Conservation (phyloP, 1,140 invertebrate genomes). For the Sinella curviseta region DNA sequence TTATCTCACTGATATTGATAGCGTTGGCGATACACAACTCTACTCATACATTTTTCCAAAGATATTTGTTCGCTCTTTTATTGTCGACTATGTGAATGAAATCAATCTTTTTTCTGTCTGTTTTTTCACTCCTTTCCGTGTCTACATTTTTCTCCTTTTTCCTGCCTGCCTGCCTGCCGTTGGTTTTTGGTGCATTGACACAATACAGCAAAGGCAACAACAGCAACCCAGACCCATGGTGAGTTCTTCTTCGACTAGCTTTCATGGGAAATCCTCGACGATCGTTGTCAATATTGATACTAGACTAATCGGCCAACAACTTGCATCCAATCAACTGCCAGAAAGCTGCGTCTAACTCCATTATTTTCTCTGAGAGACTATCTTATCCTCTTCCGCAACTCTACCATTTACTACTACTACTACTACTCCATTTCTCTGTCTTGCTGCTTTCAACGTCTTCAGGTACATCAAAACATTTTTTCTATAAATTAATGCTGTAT, state of each 20-base stretch:
- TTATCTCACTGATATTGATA: too few species aligned
- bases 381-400: neutral
- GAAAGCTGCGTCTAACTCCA: slow-evolving; percentile 45
- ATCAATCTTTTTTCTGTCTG: neutral
- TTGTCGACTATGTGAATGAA: too few species aligned
- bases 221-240: slow-evolving; percentile 30
- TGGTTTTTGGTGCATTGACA: neutral
- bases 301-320: slow-evolving; percentile 49
- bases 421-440: neutral
- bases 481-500: neutral
- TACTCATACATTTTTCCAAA: too few species aligned
- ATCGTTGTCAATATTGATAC: slow-evolving; percentile 50
- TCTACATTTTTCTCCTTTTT: neutral
- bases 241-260: slow-evolving; percentile 42
- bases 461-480: slow-evolving; percentile 10
- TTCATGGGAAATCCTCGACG: slow-evolving; percentile 47
- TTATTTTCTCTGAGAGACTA: neutral
- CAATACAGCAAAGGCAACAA: slow-evolving; percentile 10
- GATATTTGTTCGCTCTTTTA: too few species aligned
- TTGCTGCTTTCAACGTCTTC: slow-evolving; percentile 9
- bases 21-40: too few species aligned
- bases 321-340: slow-evolving; percentile 49
- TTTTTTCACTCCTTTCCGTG: neutral
- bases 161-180: neutral
- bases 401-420: neutral